These are phyloP conservation scores for Sorex araneus DNA, from an alignment of 2,113 vertebrate species.

Conservation along the genomic window DNA sequence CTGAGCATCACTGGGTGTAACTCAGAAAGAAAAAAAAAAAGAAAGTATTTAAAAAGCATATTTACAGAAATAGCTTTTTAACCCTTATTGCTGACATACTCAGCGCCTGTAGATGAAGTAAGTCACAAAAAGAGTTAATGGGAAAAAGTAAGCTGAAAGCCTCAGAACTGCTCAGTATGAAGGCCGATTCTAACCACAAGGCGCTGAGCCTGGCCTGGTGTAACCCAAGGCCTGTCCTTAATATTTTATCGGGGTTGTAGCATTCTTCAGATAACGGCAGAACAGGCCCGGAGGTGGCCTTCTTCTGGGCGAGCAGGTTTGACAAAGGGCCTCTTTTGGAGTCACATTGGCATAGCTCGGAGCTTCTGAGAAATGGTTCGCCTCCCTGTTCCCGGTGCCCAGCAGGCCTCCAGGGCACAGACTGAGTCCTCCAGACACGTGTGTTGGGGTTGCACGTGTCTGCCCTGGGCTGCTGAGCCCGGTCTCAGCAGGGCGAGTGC, in stretches of 20 bases:
- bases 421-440: slow-evolving; percentile 49
- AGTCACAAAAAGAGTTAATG: neutral
- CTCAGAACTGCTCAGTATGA: neutral
- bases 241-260: slow-evolving; percentile 2
- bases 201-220: neutral
- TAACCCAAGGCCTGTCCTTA: neutral
- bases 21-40: too few relatives aligned
- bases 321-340: neutral
- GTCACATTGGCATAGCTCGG: neutral
- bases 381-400: neutral
- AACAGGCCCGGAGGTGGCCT: neutral
- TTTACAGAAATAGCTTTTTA: neutral
- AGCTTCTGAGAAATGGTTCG: neutral
- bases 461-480: neutral
- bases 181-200: neutral
- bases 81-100: neutral
- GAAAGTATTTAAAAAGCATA: too few relatives aligned
- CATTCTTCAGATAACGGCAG: neutral
- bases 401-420: neutral
- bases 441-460: slow-evolving; percentile 35
- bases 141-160: neutral
- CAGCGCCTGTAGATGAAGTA: neutral
- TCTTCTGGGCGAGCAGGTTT: neutral
- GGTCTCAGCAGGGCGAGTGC: too few relatives aligned
- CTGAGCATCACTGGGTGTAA: too few relatives aligned